Base-by-base conservation (phyloP, 2,888 invertebrate species). In the Campoletis raptor region DNA sequence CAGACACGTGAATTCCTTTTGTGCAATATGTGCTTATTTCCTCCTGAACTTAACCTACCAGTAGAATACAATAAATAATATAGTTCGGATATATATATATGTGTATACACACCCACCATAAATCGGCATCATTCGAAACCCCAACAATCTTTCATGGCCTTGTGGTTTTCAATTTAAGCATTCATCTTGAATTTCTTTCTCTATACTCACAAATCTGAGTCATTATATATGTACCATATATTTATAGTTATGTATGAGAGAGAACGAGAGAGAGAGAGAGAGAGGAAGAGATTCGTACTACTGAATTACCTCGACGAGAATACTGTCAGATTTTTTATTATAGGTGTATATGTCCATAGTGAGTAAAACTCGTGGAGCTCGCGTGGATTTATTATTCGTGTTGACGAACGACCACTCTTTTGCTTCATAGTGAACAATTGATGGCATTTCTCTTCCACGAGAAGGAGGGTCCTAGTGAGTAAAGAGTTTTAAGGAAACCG, bases 361-460 rank as follows among this genome's bases (percentile, higher is more conserved):
- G 83, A 85, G 88, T 84, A 82, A 88, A 89, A 73, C 86, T 87
- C 86, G 87, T 83, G 84, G 85, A 87, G 74, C 86, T 88, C 87
- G 86, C 88, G 85, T 67, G 81, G 73, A 77, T 86, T 90, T 90
- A 90, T 92, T 92, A 91, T 92, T 90, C 90, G 89, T 89, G 89
- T 90, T 91, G 91, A 91, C 89, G 90, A 91, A 90, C 91, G 91
- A 91, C 90, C 91, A 90, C 88, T 83, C 88, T 86, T 87, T 86
- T 89, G 85, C 87, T 90, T 89, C 90, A 90, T 45, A 80, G 81
- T 40, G 88, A 89, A 90, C 90, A 91, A 91, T 90, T 69, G 82
- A 72, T 64, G 66, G 52, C 73, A 66, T 52, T 24, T 48, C 66
- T 82, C 57, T 40, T 52, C 64, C 21, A 57, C 36, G 21, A 67